A percentile compares a stretch with the other conserved stretches of the same genome.
Conservation (phyloP, 2,888 invertebrate genomes). For the Catocala sponsa region DNA sequence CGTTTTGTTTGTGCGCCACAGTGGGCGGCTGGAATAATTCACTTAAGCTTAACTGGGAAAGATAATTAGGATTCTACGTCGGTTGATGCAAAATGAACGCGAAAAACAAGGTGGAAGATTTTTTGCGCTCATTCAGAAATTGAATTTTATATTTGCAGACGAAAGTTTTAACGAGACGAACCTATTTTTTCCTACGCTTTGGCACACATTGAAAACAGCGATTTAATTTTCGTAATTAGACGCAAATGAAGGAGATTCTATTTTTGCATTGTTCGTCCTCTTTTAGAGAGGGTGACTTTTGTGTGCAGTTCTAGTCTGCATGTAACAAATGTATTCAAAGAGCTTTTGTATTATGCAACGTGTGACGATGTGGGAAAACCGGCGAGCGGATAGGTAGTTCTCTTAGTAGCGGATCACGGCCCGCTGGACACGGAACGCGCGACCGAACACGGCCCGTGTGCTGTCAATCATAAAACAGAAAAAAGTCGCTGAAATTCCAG, state of each 20-base stretch:
- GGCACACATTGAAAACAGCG: constrained; percentile 69
- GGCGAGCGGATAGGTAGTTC: constrained; percentile 72
- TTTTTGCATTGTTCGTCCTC: constrained; percentile 40
- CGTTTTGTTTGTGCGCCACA: constrained; percentile 86
- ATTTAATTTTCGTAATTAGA: constrained; percentile 72
- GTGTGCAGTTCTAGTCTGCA: constrained; percentile 57
- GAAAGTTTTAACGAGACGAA: constrained; percentile 84
- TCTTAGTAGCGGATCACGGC: constrained; percentile 80
- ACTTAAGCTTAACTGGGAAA: constrained; percentile 88
- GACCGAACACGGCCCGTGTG: constrained; percentile 84
- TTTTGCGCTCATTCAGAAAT: constrained; percentile 86
- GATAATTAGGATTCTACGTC: constrained; percentile 88
- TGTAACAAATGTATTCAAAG: constrained; percentile 65
- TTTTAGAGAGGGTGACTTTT: constrained; percentile 57
- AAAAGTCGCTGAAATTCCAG: constrained; percentile 76
- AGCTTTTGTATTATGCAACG: constrained; percentile 72
- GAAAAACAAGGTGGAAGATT: constrained; percentile 84
- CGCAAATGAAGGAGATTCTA: constrained; percentile 44
- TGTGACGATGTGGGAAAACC: constrained; percentile 71
- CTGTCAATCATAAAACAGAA: constrained; percentile 87
- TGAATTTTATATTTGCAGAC: constrained; percentile 86
- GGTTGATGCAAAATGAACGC: constrained; percentile 87
- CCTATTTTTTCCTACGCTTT: constrained; percentile 71
- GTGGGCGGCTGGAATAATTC: constrained; percentile 87
- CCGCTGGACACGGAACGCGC: constrained; percentile 81